Percentiles rank a stretch among this genome's conserved stretches.
Evolutionary conservation across 2,797 vertebrate species (phyloP).

Genomic region (Lepilemur ruficaudatus): DNA sequence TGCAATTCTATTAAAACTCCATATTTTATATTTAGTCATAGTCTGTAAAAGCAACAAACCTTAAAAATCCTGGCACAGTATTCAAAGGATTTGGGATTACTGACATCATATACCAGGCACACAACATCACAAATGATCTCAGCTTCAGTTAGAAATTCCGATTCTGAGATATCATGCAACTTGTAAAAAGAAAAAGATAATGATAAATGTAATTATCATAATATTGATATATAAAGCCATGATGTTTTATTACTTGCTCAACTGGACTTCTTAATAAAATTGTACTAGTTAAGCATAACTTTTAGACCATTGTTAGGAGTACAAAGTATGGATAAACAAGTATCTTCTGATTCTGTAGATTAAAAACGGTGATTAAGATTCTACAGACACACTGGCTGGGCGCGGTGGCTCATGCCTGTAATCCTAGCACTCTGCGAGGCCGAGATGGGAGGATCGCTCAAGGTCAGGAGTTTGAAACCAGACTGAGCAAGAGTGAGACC

Average conservation of each 20-base stretch:
- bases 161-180: slow-evolving; percentile 94
- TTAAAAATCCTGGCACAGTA: slow-evolving; percentile 97
- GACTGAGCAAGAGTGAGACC: too few species aligned
- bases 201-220: slow-evolving; percentile 41
- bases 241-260: not conserved
- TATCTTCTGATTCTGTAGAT: slow-evolving; percentile 1
- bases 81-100: slow-evolving; percentile 94
- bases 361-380: slow-evolving; percentile 12
- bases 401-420: too few species aligned
- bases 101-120: slow-evolving; percentile 96
- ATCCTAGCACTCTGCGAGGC: too few species aligned
- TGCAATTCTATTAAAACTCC: slow-evolving; percentile 33
- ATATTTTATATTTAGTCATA: slow-evolving; percentile 38
- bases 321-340: not conserved
- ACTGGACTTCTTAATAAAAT: not conserved
- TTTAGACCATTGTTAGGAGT: slow-evolving; percentile 21
- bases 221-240: not conserved
- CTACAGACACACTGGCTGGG: not conserved
- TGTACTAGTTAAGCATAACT: not conserved
- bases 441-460: too few species aligned
- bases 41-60: slow-evolving; percentile 85
- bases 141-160: slow-evolving; percentile 92
- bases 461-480: too few species aligned
- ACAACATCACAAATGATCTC: slow-evolving; percentile 95
- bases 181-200: slow-evolving; percentile 80